Evolutionary conservation across 2,113 vertebrate genomes (phyloP), one percentile per base, ranked within the genome.

Genomic region (Podarcis raffonei): DNA sequence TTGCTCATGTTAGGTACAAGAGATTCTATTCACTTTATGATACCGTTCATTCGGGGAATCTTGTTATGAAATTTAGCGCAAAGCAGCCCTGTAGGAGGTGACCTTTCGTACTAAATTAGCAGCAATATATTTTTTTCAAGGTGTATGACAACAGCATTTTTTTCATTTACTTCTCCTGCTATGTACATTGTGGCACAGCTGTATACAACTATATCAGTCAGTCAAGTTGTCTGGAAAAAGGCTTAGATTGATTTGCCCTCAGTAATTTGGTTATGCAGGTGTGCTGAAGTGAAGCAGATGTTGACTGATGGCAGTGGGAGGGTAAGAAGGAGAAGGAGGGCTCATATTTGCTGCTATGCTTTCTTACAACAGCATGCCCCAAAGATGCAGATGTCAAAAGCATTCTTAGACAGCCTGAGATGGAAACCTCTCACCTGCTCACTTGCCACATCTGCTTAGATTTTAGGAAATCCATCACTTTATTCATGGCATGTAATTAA

Each of bases 401-500:
- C n/a, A 88, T 69, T 85, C 71, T 81, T 62, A 71, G 2, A 74
- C 8, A 88, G 20, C 72, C 77, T 69, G 83, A 87, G 9, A 20
- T 53, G 42, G 86, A 89, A 83, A 86, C 62, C 1, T n/a, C 6
- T 81, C 62, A 57, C 15, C 65, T 91, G 11, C 8, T 89, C 16
- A 4, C 68, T 69, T 85, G n/a, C 0, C 59, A 89, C 9, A 87
- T 82, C 8, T 35, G 42, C 37, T 94, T 81, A 81, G 15, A 89
- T 12, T 39, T 53, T 82, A 57, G 78, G 69, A 1, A 68, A 35
- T 30, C 42, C 80, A 1, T 65, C 89, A 5, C 13, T 77, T 20
- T 18, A 66, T 6, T 85, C 86, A 66, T 48, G 82, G 42, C 62
- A 53, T 77, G 5, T 53, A 84, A 90, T 89, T 91, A 91, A 90